Evolutionary conservation across 2,113 vertebrate species (phyloP).

Genomic region (Pollimyrus isidori): DNA sequence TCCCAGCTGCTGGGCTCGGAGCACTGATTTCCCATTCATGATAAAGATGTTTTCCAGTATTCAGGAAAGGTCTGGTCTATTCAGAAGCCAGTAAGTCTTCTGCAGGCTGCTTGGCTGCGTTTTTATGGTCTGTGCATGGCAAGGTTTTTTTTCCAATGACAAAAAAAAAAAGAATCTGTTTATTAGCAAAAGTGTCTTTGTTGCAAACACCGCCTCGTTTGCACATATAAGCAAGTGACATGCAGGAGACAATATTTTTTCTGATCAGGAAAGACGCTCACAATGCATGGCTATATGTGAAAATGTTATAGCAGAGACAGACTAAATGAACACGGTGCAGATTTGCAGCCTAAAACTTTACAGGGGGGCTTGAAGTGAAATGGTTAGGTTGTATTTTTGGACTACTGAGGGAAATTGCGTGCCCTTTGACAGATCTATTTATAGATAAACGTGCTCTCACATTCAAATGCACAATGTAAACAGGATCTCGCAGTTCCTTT

Average conservation of each 20-base stretch:
- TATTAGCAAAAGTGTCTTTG: not conserved
- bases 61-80: not conserved
- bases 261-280: not conserved
- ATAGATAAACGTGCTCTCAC: not conserved
- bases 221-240: not conserved
- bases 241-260: not conserved
- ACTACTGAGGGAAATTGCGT: not conserved
- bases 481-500: slow-evolving; percentile 26
- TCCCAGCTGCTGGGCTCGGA: not conserved
- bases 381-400: not conserved
- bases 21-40: not conserved
- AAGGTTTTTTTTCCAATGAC: not conserved
- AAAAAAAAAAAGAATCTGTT: not conserved
- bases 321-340: not conserved
- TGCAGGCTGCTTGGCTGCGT: not conserved
- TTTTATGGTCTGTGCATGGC: not conserved
- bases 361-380: too few species aligned
- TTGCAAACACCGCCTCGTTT: not conserved
- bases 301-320: not conserved
- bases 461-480: not conserved
- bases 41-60: not conserved
- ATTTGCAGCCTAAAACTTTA: not conserved
- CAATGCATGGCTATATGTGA: not conserved
- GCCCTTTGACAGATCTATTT: not conserved
- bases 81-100: not conserved